Evolutionary conservation across 2,888 invertebrate species (phyloP).

Genomic region (Psylliodes chrysocephalus): DNA sequence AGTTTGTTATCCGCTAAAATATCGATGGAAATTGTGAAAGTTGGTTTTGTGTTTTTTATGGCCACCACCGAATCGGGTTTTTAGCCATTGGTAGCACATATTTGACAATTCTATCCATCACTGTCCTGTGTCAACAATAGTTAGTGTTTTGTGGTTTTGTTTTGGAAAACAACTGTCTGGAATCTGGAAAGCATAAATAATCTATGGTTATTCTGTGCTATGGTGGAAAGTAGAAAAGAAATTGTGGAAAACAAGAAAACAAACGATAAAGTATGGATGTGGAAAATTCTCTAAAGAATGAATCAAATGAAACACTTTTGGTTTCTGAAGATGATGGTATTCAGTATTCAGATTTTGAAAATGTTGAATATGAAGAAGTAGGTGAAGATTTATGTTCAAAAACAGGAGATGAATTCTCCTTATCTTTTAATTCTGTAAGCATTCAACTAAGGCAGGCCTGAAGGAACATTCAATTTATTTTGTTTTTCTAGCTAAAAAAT

Average conservation of each 20-base stretch:
- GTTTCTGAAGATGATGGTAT: constrained; percentile 26
- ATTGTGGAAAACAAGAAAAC: not conserved
- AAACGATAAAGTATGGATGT: constrained; percentile 6
- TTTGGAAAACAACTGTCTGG: too few relatives aligned
- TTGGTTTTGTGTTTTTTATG: too few relatives aligned
- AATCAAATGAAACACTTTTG: constrained; percentile 22
- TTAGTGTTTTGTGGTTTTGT: too few relatives aligned
- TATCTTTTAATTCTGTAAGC: constrained; percentile 19
- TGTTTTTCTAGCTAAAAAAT: constrained; percentile 22
- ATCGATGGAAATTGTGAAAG: too few relatives aligned
- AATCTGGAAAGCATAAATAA: too few relatives aligned
- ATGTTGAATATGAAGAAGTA: constrained; percentile 31
- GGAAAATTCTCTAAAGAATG: constrained; percentile 16
- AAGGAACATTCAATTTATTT: not conserved
- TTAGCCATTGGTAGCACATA: too few relatives aligned
- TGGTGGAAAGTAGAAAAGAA: not conserved
- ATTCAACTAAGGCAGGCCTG: not conserved
- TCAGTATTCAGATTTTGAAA: constrained; percentile 33
- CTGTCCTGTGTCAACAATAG: too few relatives aligned
- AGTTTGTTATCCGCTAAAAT: too few relatives aligned
- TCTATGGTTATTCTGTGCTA: too few relatives aligned
- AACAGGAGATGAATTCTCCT: constrained; percentile 10
- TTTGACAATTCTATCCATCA: too few relatives aligned
- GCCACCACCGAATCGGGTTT: too few relatives aligned
- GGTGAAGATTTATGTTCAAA: constrained; percentile 11